These are phyloP conservation scores for Triops cancriformis DNA, from an alignment of 1,140 invertebrate genomes.

Conservation along the genomic window DNA sequence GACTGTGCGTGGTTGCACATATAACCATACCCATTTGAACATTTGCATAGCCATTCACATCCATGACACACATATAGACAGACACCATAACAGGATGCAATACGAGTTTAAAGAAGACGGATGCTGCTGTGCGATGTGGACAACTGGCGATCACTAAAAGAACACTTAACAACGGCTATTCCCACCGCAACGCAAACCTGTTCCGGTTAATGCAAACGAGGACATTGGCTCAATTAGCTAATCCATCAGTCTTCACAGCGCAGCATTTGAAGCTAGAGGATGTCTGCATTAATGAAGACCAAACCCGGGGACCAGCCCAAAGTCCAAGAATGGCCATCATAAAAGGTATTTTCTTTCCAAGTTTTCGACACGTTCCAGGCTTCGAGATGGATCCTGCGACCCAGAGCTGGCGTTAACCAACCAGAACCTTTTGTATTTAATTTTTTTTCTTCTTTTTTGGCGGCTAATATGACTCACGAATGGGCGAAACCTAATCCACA, in stretches of 20 bases:
- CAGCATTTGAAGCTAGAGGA: not conserved
- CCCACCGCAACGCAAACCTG: not conserved
- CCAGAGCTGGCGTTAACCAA: too few species aligned
- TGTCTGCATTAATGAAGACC: not conserved
- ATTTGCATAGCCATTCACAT: not conserved
- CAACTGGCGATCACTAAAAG: not conserved
- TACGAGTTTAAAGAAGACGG: not conserved
- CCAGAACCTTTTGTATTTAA: too few species aligned
- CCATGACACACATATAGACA: not conserved
- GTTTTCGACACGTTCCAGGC: too few species aligned
- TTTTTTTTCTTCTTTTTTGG: too few species aligned
- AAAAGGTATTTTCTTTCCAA: too few species aligned
- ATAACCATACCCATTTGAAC: not conserved
- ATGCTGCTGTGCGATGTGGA: not conserved
- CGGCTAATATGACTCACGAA: too few species aligned
- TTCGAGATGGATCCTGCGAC: too few species aligned
- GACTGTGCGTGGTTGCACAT: conserved; percentile 2
- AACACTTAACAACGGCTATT: not conserved
- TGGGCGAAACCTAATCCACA: too few species aligned
- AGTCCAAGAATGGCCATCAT: too few species aligned
- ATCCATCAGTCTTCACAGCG: not conserved
- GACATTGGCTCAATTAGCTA: not conserved
- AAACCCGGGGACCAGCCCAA: not conserved
- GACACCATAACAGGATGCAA: not conserved
- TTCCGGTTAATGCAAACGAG: not conserved